phyloP scores from a whole-genome alignment of 2,888 invertebrate genomes.

The Drosophila austrosaltans region DNA sequence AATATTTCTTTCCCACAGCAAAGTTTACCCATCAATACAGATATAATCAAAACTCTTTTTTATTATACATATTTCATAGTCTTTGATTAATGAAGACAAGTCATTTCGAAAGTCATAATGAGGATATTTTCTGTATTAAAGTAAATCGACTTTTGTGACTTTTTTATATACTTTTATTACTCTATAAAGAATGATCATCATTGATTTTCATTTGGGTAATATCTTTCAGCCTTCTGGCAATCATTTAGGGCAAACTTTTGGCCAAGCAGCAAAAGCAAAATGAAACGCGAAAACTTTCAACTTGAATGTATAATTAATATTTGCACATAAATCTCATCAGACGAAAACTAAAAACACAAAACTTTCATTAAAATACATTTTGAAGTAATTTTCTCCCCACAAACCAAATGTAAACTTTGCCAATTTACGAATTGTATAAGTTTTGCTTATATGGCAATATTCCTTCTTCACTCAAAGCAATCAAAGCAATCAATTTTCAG shows the following conservation, averaged over 20 bases:
- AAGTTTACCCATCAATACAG: too few relatives aligned
- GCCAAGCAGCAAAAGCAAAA: slow-evolving; percentile 24
- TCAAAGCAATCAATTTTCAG: slow-evolving; percentile 57
- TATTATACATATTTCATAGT: too few relatives aligned
- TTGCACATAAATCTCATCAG: slow-evolving; percentile 23
- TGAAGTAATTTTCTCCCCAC: slow-evolving; percentile 43
- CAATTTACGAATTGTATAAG: slow-evolving; percentile 44
- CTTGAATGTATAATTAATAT: slow-evolving; percentile 35
- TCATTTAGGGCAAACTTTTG: background rate
- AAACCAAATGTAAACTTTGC: slow-evolving; percentile 36
- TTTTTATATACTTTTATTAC: background rate
- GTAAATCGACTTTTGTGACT: background rate
- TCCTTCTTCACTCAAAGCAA: slow-evolving; percentile 44
- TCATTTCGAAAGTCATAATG: too few relatives aligned
- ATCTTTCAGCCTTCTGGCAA: background rate
- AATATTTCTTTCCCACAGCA: too few relatives aligned
- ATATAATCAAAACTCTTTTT: too few relatives aligned
- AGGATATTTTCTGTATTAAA: too few relatives aligned
- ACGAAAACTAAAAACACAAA: slow-evolving; percentile 31
- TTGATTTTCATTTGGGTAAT: slow-evolving; percentile 1
- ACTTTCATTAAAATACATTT: slow-evolving; percentile 42
- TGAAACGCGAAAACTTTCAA: slow-evolving; percentile 19
- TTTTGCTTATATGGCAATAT: slow-evolving; percentile 43
- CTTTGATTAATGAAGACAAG: too few relatives aligned
- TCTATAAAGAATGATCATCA: background rate